Evolutionary conservation across 2,797 vertebrate species (phyloP).

Genomic region (Linurgus olivaceus): DNA sequence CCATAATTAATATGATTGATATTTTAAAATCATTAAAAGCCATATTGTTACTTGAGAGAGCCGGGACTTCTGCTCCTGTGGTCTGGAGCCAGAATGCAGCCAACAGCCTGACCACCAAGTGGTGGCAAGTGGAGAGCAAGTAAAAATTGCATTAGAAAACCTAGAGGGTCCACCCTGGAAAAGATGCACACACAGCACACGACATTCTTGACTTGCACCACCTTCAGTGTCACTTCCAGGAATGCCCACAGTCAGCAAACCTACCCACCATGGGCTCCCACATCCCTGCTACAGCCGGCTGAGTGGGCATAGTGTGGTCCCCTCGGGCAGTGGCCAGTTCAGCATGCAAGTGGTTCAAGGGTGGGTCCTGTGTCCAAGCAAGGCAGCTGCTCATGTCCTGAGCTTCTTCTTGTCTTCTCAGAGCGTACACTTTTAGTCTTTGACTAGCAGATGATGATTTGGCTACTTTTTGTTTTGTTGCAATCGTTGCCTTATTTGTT

Average conservation of each 20-base stretch:
- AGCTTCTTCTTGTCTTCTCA: not conserved
- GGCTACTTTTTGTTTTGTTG: not conserved
- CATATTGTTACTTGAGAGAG: not conserved
- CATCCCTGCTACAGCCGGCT: rapidly evolving
- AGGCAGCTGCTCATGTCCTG: not conserved
- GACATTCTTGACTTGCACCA: not conserved
- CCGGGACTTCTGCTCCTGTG: not conserved
- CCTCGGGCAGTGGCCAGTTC: not conserved
- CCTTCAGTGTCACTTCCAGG: not conserved
- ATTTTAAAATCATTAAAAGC: not conserved
- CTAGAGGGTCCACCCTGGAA: not conserved
- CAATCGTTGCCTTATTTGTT: not conserved
- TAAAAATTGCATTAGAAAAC: not conserved
- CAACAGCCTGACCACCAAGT: not conserved
- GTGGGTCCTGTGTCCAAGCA: not conserved
- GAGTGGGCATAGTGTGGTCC: rapidly evolving
- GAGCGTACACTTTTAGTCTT: not conserved
- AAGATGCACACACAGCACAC: not conserved
- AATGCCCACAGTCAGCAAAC: not conserved
- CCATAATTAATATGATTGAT: not conserved
- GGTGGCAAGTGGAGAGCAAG: not conserved
- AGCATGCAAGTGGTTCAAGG: rapidly evolving
- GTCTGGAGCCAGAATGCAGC: not conserved
- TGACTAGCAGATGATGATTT: not conserved
- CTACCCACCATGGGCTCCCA: not conserved